Evolutionary conservation across 2,113 vertebrate species (phyloP).

Genomic region (Ariopsis seemanni): DNA sequence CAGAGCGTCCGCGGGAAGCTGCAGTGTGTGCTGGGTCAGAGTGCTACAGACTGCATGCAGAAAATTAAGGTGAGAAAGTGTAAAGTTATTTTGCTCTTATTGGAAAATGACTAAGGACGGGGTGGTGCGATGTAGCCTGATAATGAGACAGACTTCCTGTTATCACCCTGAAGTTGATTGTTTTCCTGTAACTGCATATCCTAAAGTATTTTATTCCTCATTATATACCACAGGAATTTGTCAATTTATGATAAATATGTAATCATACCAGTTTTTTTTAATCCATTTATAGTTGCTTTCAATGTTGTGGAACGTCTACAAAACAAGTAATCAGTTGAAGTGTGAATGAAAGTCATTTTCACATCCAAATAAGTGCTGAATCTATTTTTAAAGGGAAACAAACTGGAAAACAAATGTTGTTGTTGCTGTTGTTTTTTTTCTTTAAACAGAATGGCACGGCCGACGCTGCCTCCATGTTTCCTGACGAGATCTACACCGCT

Average conservation of each 20-base stretch:
- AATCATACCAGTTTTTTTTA: neutral
- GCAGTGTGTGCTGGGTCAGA: constrained; percentile 68
- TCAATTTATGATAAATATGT: neutral
- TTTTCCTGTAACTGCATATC: neutral
- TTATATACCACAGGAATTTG: neutral
- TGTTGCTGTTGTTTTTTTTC: neutral
- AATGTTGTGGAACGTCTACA: neutral
- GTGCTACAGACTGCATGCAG: constrained; percentile 71
- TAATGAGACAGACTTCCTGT: neutral
- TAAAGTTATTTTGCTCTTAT: neutral
- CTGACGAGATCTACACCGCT: constrained; percentile 76
- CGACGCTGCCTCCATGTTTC: constrained; percentile 75
- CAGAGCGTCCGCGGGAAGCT: constrained; percentile 67
- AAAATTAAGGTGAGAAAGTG: constrained; percentile 71
- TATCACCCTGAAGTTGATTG: neutral
- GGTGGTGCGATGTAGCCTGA: neutral
- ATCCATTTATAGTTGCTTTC: neutral
- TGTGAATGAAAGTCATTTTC: neutral
- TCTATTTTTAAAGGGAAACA: neutral
- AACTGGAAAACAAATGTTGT: neutral
- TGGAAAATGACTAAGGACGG: neutral
- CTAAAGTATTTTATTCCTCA: neutral
- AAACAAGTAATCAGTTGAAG: neutral
- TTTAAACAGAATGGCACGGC: constrained; percentile 73
- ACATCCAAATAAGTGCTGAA: neutral